Conservation (phyloP, 2,113 vertebrate species). For the Argyrosomus japonicus region DNA sequence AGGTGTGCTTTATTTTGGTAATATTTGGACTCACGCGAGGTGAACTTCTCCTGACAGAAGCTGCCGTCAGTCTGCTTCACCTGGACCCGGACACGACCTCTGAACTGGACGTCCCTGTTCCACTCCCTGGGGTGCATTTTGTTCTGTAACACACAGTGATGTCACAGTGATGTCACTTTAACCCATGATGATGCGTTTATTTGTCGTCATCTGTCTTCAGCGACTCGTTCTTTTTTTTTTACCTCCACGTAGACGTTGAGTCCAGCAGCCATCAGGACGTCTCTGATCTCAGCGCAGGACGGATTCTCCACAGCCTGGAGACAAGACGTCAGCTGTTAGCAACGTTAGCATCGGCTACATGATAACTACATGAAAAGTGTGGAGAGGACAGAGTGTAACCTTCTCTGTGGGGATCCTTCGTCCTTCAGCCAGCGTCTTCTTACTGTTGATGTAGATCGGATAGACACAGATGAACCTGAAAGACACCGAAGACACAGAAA, state of each 20-base stretch:
- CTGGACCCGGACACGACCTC: slow-evolving; percentile 93
- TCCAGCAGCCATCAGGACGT: slow-evolving; percentile 92
- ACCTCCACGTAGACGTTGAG: slow-evolving; percentile 91
- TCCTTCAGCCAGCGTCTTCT: slow-evolving; percentile 97
- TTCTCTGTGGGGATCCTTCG: slow-evolving; percentile 92
- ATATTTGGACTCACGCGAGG: slow-evolving; percentile 87
- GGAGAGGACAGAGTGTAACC: slow-evolving; percentile 74
- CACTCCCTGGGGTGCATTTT: slow-evolving; percentile 97
- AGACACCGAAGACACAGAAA: slow-evolving; percentile 27
- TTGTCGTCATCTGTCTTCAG: too few species aligned
- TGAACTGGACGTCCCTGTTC: slow-evolving; percentile 94
- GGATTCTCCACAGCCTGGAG: slow-evolving; percentile 95
- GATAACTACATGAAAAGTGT: too few species aligned
- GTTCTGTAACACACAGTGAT: slow-evolving; percentile 69
- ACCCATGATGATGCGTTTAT: background rate
- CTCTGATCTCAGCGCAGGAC: slow-evolving; percentile 93
- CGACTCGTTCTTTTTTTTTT: background rate
- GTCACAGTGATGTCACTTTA: background rate
- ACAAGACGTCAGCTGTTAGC: background rate
- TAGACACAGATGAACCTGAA: slow-evolving; percentile 94
- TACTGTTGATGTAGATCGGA: slow-evolving; percentile 96
- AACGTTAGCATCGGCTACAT: too few species aligned
- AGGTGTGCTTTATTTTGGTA: too few species aligned
- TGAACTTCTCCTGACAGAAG: slow-evolving; percentile 90
- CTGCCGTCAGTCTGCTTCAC: slow-evolving; percentile 92